Percentiles rank a stretch among this genome's conserved stretches.
Conservation (phyloP, 2,113 vertebrate species). For the Conger conger region DNA sequence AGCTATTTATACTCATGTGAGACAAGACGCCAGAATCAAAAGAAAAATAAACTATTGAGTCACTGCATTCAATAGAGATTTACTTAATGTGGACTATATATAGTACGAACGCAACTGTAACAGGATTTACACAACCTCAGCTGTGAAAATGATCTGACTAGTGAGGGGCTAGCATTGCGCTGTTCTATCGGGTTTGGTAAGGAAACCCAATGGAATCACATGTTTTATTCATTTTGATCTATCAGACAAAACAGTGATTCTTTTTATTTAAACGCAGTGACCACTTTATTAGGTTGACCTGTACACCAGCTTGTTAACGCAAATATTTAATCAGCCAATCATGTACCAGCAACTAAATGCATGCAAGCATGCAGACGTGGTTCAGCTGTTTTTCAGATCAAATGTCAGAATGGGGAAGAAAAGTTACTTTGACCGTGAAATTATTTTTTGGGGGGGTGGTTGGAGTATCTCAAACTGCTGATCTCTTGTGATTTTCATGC, state of each 20-base stretch:
- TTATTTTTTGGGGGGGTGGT: too few relatives aligned
- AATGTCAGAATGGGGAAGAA: too few relatives aligned
- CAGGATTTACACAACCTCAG: constrained; percentile 53
- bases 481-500: too few relatives aligned
- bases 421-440: too few relatives aligned
- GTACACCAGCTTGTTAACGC: too few relatives aligned
- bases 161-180: constrained; percentile 48
- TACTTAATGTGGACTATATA: constrained; percentile 63
- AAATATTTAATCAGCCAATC: too few relatives aligned
- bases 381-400: too few relatives aligned
- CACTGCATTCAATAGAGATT: constrained; percentile 52
- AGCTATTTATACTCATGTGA: constrained; percentile 44
- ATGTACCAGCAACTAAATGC: too few relatives aligned
- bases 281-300: too few relatives aligned
- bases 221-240: background rate
- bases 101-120: constrained; percentile 64
- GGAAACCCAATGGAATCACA: background rate
- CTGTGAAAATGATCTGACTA: constrained; percentile 63
- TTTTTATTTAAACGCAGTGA: background rate
- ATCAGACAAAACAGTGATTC: background rate
- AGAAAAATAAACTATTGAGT: constrained; percentile 55
- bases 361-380: too few relatives aligned
- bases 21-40: constrained; percentile 40
- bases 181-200: background rate
- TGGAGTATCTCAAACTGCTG: too few relatives aligned